Conservation (phyloP, 1,140 invertebrate species). For the Drosophila prosaltans region DNA sequence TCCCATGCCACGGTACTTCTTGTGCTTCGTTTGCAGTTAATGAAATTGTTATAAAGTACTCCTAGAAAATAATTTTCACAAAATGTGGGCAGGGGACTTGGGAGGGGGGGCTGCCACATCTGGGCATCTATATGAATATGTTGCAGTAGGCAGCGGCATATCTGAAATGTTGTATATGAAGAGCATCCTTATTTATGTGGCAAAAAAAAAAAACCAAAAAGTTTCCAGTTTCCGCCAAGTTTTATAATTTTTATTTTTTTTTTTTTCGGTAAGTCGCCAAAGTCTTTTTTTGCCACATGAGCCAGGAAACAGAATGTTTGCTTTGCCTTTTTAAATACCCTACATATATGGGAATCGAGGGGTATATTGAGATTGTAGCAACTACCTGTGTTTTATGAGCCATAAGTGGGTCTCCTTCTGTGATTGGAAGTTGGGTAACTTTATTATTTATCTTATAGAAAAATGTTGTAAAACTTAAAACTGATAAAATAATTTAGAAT, state of each 20-base stretch:
- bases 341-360: neutral
- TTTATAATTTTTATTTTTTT: constrained; percentile 8
- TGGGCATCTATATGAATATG: constrained; percentile 1
- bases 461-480: no score
- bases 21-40: constrained; percentile 69
- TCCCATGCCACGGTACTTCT: constrained; percentile 16
- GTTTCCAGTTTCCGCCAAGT: constrained; percentile 7
- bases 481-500: no score
- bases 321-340: neutral
- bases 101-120: neutral
- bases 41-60: constrained; percentile 64
- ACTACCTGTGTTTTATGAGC: no score
- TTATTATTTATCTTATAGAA: no score
- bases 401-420: no score
- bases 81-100: neutral
- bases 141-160: constrained; percentile 4
- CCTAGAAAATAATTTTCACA: constrained; percentile 26
- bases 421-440: no score
- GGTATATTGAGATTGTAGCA: neutral
- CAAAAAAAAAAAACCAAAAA: constrained; percentile 1
- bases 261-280: constrained; percentile 28
- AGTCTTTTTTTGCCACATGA: constrained; percentile 49
- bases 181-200: constrained; percentile 16
- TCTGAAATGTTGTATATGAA: neutral
- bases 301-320: constrained; percentile 18